These are phyloP conservation scores for Chlorospingus flavigularis DNA, from an alignment of 2,797 vertebrate species.

Conservation along the genomic window DNA sequence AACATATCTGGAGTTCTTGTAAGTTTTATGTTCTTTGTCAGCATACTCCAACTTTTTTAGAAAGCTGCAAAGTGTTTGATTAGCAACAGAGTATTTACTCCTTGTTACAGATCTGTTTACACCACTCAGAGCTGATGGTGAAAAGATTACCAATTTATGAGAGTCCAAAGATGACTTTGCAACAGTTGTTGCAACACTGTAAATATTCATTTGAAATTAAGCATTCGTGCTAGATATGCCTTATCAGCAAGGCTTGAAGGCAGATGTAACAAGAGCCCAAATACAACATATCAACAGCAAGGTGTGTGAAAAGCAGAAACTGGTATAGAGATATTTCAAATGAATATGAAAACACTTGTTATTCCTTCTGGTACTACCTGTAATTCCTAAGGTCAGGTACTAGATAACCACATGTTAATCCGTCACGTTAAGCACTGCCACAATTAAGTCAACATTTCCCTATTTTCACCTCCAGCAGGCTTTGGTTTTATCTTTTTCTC, in stretches of 20 bases:
- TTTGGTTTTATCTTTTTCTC: conserved; percentile 32
- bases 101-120: background rate
- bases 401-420: background rate
- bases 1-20: background rate
- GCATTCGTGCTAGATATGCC: background rate
- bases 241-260: background rate
- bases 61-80: background rate
- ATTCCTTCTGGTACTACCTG: background rate
- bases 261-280: background rate
- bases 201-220: background rate
- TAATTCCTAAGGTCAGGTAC: background rate
- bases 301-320: background rate
- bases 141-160: conserved; percentile 9
- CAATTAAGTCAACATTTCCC: background rate
- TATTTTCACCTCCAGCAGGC: background rate
- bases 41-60: background rate
- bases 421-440: background rate
- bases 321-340: background rate
- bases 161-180: conserved; percentile 5
- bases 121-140: background rate
- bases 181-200: background rate
- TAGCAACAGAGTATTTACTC: conserved; percentile 3
- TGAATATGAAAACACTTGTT: background rate
- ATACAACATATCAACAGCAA: background rate
- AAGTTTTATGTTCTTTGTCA: background rate